These are phyloP conservation scores for Epistrophella euchroma DNA, from an alignment of 2,888 invertebrate genomes.

Conservation along the genomic window DNA sequence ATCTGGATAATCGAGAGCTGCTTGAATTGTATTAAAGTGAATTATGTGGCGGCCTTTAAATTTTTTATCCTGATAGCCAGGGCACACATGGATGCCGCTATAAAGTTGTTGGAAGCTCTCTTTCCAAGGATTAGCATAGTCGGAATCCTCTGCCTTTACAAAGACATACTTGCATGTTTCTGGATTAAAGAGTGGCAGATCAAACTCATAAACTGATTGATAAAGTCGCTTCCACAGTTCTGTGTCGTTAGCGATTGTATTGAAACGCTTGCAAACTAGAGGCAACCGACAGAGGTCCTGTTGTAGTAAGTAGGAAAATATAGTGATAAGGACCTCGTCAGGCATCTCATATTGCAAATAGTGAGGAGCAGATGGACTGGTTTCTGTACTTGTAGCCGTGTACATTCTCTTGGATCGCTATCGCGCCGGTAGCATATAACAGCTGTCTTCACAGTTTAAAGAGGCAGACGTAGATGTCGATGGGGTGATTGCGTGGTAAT, in stretches of 20 bases:
- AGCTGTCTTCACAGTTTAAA: slow-evolving; percentile 81
- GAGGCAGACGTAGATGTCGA: slow-evolving; percentile 77
- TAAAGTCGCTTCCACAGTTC: slow-evolving; percentile 94
- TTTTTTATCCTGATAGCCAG: slow-evolving; percentile 90
- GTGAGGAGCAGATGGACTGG: slow-evolving; percentile 87
- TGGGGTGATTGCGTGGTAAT: slow-evolving; percentile 69
- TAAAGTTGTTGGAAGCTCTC: slow-evolving; percentile 98
- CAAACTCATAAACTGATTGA: slow-evolving; percentile 98
- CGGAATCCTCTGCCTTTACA: slow-evolving; percentile 94
- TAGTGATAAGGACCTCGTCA: slow-evolving; percentile 97
- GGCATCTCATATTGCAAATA: slow-evolving; percentile 97
- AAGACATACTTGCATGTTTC: slow-evolving; percentile 96
- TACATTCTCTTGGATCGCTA: slow-evolving; percentile 87
- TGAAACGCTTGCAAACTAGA: slow-evolving; percentile 98
- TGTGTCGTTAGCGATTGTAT: slow-evolving; percentile 83
- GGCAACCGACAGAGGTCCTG: slow-evolving; percentile 97
- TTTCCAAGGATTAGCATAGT: slow-evolving; percentile 98
- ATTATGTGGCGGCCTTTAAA: slow-evolving; percentile 90
- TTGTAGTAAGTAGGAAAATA: slow-evolving; percentile 97
- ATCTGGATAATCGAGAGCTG: slow-evolving; percentile 94
- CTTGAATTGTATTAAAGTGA: slow-evolving; percentile 95
- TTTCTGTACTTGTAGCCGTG: slow-evolving; percentile 77
- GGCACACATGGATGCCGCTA: slow-evolving; percentile 96
- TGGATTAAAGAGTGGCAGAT: slow-evolving; percentile 96
- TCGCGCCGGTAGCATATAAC: slow-evolving; percentile 91